These are phyloP conservation scores for Sarcoramphus papa DNA, from an alignment of 2,797 vertebrate species.

Conservation along the genomic window DNA sequence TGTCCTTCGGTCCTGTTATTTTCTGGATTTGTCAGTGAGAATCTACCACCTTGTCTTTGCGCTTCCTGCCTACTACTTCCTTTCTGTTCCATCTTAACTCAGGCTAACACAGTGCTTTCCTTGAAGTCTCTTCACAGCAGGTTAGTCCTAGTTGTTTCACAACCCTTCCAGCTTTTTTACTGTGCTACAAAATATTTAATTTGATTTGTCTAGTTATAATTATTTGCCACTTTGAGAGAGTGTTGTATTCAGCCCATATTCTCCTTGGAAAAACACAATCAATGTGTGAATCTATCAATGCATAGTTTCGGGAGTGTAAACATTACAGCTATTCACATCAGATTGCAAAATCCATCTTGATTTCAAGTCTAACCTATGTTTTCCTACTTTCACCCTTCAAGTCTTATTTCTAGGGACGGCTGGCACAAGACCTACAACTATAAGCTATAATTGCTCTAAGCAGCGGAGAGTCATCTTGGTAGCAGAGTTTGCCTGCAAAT, in stretches of 20 bases:
- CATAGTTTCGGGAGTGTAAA: not conserved
- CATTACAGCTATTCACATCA: not conserved
- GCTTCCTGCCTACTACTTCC: not conserved
- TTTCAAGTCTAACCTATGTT: not conserved
- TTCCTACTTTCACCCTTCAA: not conserved
- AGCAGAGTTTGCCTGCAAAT: not conserved
- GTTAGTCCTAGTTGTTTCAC: not conserved
- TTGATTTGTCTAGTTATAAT: not conserved
- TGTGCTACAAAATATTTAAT: not conserved
- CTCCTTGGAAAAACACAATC: not conserved
- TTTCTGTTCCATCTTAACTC: not conserved
- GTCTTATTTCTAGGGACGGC: not conserved
- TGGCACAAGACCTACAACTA: not conserved
- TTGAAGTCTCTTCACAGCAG: not conserved
- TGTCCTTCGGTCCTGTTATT: not conserved
- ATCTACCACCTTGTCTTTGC: not conserved
- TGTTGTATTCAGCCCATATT: not conserved
- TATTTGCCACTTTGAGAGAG: not conserved
- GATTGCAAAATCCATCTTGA: not conserved
- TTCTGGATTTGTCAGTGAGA: not conserved
- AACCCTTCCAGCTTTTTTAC: not conserved
- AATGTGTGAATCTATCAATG: not conserved
- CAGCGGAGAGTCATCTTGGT: not conserved
- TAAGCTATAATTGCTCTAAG: not conserved
- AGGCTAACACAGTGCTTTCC: not conserved